Evolutionary conservation across 2,113 vertebrate species (phyloP).

Genomic region (Geothlypis trichas): DNA sequence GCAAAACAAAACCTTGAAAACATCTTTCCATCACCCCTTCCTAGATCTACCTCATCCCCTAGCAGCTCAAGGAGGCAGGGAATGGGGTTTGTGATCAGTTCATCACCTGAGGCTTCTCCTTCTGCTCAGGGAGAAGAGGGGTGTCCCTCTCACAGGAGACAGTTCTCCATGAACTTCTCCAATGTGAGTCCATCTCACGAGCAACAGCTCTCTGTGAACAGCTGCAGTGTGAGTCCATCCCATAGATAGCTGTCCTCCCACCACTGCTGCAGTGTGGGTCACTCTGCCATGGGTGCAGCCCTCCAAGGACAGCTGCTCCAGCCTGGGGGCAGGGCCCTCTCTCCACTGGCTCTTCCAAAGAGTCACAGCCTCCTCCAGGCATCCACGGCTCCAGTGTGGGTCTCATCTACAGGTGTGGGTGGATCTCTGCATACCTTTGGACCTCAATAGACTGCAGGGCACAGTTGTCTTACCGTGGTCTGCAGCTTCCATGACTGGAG

Average conservation of each 20-base stretch:
- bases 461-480: neutral
- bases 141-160: neutral
- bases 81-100: neutral
- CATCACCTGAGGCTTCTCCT: neutral
- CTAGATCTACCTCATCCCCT: neutral
- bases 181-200: rapidly evolving
- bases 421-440: neutral
- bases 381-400: rapidly evolving
- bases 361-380: neutral
- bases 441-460: rapidly evolving
- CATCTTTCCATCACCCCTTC: neutral
- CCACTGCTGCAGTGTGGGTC: neutral
- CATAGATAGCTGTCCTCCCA: neutral
- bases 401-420: neutral
- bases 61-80: neutral
- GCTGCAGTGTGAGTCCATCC: neutral
- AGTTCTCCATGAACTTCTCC: neutral
- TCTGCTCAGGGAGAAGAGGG: neutral
- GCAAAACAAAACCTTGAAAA: neutral
- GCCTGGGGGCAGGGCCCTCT: neutral
- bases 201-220: neutral
- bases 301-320: neutral
- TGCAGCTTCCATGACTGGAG: rapidly evolving
- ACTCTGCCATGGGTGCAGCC: no score
- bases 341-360: neutral